These are phyloP conservation scores for Maccullochella peelii DNA, from an alignment of 2,113 vertebrate species.

Conservation along the genomic window DNA sequence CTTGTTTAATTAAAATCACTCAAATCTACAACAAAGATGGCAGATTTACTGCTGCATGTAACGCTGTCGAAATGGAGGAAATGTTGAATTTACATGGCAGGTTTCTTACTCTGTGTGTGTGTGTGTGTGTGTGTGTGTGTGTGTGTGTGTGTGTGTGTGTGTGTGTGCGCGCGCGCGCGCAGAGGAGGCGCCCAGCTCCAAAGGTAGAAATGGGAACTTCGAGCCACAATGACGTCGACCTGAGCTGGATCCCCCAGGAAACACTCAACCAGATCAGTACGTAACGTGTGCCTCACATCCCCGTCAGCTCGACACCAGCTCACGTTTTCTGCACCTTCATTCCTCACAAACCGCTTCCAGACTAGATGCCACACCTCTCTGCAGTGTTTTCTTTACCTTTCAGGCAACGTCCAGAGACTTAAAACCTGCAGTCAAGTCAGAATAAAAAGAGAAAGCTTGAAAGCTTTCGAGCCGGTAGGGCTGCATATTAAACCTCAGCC, in stretches of 20 bases:
- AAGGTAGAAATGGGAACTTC: slow-evolving; percentile 98
- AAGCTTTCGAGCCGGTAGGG: too few relatives aligned
- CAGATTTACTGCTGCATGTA: too few relatives aligned
- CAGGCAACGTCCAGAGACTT: too few relatives aligned
- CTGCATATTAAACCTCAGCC: too few relatives aligned
- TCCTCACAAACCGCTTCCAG: not conserved
- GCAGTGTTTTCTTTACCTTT: not conserved
- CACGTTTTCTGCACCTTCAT: not conserved
- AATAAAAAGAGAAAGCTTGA: too few relatives aligned
- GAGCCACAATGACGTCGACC: slow-evolving; percentile 95
- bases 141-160: not conserved
- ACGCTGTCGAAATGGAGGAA: too few relatives aligned
- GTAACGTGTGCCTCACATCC: slow-evolving; percentile 59
- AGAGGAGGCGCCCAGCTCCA: slow-evolving; percentile 93
- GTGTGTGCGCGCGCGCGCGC: slow-evolving; percentile 1
- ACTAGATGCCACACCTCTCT: not conserved
- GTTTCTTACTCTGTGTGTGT: not conserved
- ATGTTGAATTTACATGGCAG: not conserved
- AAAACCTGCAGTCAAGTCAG: too few relatives aligned
- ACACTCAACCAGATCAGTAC: slow-evolving; percentile 99
- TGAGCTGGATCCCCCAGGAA: slow-evolving; percentile 99
- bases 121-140: not conserved
- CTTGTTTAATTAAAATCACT: too few relatives aligned
- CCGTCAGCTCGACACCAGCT: not conserved
- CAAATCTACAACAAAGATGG: too few relatives aligned